Percentiles rank a stretch among this genome's conserved stretches.
These are phyloP conservation scores for Eristalinus aeneus DNA, from an alignment of 2,888 invertebrate genomes.

Conservation along the genomic window DNA sequence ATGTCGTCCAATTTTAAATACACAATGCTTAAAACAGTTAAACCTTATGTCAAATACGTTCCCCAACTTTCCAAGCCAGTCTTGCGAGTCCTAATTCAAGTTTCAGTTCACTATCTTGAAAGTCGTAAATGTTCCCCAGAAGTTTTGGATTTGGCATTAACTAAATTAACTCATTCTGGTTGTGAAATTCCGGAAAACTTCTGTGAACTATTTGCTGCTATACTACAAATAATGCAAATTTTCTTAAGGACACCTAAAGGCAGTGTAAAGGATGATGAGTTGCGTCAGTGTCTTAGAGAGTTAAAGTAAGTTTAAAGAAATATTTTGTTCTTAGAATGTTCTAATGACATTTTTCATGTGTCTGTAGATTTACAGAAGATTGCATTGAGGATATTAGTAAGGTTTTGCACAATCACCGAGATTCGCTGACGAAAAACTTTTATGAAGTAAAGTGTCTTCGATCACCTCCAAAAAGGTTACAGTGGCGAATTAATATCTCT, in stretches of 20 bases:
- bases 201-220: conserved; percentile 82
- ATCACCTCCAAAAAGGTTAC: conserved; percentile 79
- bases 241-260: conserved; percentile 81
- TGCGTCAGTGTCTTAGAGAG: conserved; percentile 81
- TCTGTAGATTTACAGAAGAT: conserved; percentile 80
- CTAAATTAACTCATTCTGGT: conserved; percentile 79
- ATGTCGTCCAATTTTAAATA: conserved; percentile 79
- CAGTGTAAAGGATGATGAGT: conserved; percentile 80
- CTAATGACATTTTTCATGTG: neutral
- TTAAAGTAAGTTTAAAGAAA: conserved; percentile 76
- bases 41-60: conserved; percentile 77
- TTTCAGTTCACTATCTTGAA: conserved; percentile 80
- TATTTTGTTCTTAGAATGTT: neutral
- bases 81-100: conserved; percentile 80
- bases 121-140: conserved; percentile 79
- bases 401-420: conserved; percentile 81
- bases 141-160: conserved; percentile 79
- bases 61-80: conserved; percentile 79
- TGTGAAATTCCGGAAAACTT: conserved; percentile 80
- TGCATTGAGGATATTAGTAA: conserved; percentile 82
- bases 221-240: conserved; percentile 81
- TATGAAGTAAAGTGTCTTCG: conserved; percentile 79
- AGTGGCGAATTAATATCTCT: conserved; percentile 82
- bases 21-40: conserved; percentile 76
- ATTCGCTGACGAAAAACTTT: conserved; percentile 78